Evolutionary conservation across 2,888 invertebrate genomes (phyloP), one percentile per base, ranked within the genome.

Genomic region (Anagyrus pseudococci): DNA sequence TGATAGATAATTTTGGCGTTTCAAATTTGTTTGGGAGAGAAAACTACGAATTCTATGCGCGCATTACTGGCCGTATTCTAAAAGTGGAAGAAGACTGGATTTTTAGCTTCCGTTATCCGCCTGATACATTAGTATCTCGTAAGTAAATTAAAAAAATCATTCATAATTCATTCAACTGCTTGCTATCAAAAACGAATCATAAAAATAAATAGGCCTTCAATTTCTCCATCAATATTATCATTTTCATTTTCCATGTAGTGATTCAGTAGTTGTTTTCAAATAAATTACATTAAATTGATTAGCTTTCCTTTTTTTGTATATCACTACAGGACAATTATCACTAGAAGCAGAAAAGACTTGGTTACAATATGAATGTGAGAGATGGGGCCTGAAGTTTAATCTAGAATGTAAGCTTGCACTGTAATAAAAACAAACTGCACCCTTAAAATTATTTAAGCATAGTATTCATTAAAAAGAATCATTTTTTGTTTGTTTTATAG

Each of bases 1-100:
- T 98, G 81, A 98, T 98, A 75, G 96, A 97, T 82, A 95, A 96
- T 83, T 98, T 97, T 84, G 96, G 97, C 63, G 92, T 94, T 37
- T 93, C 94, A 67, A 94, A 97, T 82, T 86, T 98, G 71, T 98
- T 98, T 82, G 98, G 98, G 1, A 88, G 93, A 53, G 92, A 92
- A 66, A 95, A 95, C 83, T 97, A 97, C 81, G 96, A 96, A 82
- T 97, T 93, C 82, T 97, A 97, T 82, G 96, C 96, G 25, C 87
- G 95, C 41, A 96, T 96, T 62, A 96, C 96, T 20, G 96, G 96
- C 0, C 86, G 96, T 58, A 94, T 96, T 70, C 84, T 96, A 68
- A 90, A 94, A 74, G 94, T 96, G 55, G 93, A 93, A 83, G 94
- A 96, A 81, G 94, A 96, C 82, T 96, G 96, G 94, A 94, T 95